Evolutionary conservation across 1,140 invertebrate genomes (phyloP).

Genomic region (Nephila pilipes): DNA sequence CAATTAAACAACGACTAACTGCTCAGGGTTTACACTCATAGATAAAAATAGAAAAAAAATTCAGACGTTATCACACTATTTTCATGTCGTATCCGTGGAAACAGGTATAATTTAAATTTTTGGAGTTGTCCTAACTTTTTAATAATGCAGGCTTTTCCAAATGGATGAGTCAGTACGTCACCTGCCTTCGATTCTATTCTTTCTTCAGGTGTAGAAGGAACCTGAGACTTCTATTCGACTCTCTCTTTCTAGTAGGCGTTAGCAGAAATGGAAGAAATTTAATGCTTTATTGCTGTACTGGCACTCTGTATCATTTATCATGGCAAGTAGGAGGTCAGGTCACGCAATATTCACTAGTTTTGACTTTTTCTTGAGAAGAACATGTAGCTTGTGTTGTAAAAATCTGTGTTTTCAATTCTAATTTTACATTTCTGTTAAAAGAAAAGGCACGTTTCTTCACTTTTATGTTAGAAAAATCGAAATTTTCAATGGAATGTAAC

Average conservation of each 20-base stretch:
- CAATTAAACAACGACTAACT: background rate
- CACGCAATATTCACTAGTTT: background rate
- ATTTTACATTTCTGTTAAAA: background rate
- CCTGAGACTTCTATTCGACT: background rate
- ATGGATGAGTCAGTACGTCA: background rate
- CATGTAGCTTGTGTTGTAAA: background rate
- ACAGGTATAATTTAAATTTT: conserved; percentile 33
- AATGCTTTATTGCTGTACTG: conserved; percentile 5
- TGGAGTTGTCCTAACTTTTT: conserved; percentile 4
- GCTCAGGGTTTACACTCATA: background rate
- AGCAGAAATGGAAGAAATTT: conserved; percentile 21
- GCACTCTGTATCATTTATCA: conserved; percentile 35
- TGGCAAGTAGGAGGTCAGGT: background rate
- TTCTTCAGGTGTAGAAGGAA: background rate
- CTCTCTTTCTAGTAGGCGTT: background rate
- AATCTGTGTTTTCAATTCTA: background rate
- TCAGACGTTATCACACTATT: background rate
- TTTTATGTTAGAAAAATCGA: background rate
- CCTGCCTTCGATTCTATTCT: background rate
- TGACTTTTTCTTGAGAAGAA: background rate
- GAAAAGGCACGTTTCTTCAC: background rate
- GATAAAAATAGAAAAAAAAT: background rate
- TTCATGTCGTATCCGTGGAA: conserved; percentile 38
- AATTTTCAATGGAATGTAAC: background rate
- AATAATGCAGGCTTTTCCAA: background rate